These are phyloP conservation scores for Eristalis intricaria DNA, from an alignment of 2,888 invertebrate species.

Conservation along the genomic window DNA sequence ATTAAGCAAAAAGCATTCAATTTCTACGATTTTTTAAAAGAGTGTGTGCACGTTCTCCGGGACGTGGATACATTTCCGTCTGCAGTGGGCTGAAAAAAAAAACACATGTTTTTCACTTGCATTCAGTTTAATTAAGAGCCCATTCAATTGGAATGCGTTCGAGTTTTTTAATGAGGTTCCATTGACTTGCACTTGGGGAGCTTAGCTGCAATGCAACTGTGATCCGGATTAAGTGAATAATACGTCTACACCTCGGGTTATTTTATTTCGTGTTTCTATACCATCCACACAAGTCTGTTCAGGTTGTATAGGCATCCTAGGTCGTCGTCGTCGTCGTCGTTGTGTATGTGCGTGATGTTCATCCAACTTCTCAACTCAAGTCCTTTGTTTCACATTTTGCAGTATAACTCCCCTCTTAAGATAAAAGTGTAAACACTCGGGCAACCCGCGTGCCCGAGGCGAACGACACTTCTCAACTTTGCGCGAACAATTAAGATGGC, in stretches of 20 bases:
- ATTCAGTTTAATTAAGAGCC: conserved; percentile 42
- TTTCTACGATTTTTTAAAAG: background rate
- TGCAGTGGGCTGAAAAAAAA: background rate
- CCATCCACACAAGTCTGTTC: background rate
- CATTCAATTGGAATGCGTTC: conserved; percentile 43
- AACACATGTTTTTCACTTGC: conserved; percentile 11
- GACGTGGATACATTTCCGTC: background rate
- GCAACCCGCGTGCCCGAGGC: background rate
- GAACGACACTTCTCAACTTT: conserved; percentile 29
- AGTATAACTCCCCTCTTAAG: background rate
- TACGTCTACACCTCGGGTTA: conserved; percentile 25
- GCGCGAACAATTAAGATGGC: conserved; percentile 17
- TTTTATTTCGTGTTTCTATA: background rate
- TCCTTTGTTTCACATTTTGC: background rate
- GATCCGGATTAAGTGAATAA: conserved; percentile 48
- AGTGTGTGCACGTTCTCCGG: background rate
- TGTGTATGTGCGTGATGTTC: background rate
- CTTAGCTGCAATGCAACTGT: conserved; percentile 8
- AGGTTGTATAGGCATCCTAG: background rate
- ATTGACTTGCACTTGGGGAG: conserved; percentile 20
- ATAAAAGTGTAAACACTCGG: background rate
- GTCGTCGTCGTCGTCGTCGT: background rate
- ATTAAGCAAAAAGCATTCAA: conserved; percentile 14
- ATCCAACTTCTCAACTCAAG: background rate
- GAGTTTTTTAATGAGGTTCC: conserved; percentile 42